Base-by-base conservation (phyloP, 2,888 invertebrate genomes). In the Drosophila leonis region DNA sequence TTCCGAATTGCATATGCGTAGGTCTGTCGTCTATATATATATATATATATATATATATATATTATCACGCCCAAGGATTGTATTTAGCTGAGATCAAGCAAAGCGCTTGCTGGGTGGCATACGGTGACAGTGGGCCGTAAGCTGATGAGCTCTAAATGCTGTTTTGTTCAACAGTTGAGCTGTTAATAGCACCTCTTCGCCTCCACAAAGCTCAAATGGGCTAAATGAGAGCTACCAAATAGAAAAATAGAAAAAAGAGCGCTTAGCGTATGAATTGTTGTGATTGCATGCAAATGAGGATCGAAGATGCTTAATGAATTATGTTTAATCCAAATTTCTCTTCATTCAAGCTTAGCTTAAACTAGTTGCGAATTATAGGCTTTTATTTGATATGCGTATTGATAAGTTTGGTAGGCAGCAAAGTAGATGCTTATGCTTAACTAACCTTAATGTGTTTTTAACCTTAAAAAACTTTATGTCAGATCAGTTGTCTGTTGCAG, bases 111-210 rank as follows among this genome's bases (percentile, higher is more conserved):
- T 74, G 74, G 65, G 74, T 74, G 77, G 74, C 55, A 66, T 61
- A 13, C 46, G 15, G 1, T 48, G 9, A 10, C 15, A 63, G 77
- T 77, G 77, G 74, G 74, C 72, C 39, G 60, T 65, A 74, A 74
- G 56, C 77, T 44, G 44, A 46, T 42, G 24, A 65, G 33, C 52
- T 54, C 52, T 65, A 71, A 74, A 60, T 46, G 64, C 48, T 56
- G 1, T 10, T 27, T 51, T 64, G 39, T 35, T 48, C 3, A 35
- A 52, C 29, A 41, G 41, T 42, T 31, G 24, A 37, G 18, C 55
- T 48, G 37, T 55, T 54, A 44, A 27, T 10, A 29, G 20, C 48
- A 31, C 4, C 4, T 20, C 33, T 52, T 51, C 49, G 54, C 71
- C 73, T 55, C 31, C 64, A 51, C 51, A 72, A 35, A 56, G 20